Percentiles rank a stretch among this genome's conserved stretches.
These are phyloP conservation scores for Lacanobia oleracea DNA, from an alignment of 2,888 invertebrate genomes.

Conservation along the genomic window DNA sequence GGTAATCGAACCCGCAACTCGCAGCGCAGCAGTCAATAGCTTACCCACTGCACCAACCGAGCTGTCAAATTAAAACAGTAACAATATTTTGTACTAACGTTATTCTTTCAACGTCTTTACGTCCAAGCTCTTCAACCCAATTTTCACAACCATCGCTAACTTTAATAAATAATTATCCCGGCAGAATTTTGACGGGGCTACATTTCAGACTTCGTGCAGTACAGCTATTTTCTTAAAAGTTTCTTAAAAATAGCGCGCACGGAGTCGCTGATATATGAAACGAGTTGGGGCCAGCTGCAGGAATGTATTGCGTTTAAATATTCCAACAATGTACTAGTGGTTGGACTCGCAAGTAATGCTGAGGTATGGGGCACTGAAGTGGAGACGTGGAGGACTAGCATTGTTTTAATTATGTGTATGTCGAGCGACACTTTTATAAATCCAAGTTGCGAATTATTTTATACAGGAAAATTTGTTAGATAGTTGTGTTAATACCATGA, in stretches of 20 bases:
- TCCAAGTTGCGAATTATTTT: no score
- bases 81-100: neutral
- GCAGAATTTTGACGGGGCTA: conserved; percentile 32
- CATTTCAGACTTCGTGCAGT: conserved; percentile 33
- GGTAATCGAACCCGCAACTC: no score
- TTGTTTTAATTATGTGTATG: neutral
- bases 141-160: neutral
- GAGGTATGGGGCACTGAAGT: conserved; percentile 6
- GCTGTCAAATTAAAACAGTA: neutral
- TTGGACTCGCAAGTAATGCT: neutral
- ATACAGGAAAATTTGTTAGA: no score
- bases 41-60: no score
- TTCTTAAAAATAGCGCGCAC: conserved; percentile 40
- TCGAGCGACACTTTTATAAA: no score
- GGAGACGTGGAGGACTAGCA: neutral
- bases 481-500: no score
- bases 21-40: no score
- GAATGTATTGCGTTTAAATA: conserved; percentile 57
- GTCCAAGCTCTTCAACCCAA: neutral
- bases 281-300: conserved; percentile 44
- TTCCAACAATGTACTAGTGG: conserved; percentile 30
- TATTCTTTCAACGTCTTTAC: neutral
- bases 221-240: conserved; percentile 34
- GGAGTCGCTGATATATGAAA: conserved; percentile 51
- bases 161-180: conserved; percentile 38